A percentile compares a stretch with the other conserved stretches of the same genome.
These are phyloP conservation scores for Himalopsyche anomala DNA, from an alignment of 2,888 invertebrate genomes.

Conservation along the genomic window DNA sequence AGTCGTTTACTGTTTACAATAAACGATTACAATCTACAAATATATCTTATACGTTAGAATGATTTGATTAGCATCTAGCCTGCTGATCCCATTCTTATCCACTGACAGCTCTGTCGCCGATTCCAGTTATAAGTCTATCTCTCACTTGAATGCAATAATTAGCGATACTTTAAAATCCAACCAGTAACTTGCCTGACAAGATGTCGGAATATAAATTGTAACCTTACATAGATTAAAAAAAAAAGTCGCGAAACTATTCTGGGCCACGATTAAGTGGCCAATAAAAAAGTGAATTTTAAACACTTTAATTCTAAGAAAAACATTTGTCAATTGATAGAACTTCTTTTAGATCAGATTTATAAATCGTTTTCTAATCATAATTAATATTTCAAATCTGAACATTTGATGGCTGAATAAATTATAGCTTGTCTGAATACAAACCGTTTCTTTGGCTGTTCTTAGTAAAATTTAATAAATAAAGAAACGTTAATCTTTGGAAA, in stretches of 20 bases:
- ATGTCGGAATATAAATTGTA: constrained; percentile 6
- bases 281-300: neutral
- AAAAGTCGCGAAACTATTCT: constrained; percentile 10
- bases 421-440: too few relatives aligned
- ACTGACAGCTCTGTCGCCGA: neutral
- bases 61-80: neutral
- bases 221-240: neutral
- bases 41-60: too few relatives aligned
- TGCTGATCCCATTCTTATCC: neutral
- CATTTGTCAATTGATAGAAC: neutral
- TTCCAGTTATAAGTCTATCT: neutral
- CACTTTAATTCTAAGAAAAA: neutral
- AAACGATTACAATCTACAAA: constrained; percentile 8
- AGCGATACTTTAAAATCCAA: neutral
- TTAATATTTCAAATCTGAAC: too few relatives aligned
- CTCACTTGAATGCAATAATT: constrained; percentile 1
- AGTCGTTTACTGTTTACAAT: neutral
- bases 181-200: neutral
- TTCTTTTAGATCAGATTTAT: too few relatives aligned
- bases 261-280: neutral
- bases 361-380: too few relatives aligned
- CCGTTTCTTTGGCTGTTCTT: too few relatives aligned
- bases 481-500: too few relatives aligned
- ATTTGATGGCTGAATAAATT: too few relatives aligned
- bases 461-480: too few relatives aligned